A percentile compares a stretch with the other conserved stretches of the same genome.
Evolutionary conservation across 2,797 vertebrate genomes (phyloP).

Genomic region (Rhinoraja longicauda): DNA sequence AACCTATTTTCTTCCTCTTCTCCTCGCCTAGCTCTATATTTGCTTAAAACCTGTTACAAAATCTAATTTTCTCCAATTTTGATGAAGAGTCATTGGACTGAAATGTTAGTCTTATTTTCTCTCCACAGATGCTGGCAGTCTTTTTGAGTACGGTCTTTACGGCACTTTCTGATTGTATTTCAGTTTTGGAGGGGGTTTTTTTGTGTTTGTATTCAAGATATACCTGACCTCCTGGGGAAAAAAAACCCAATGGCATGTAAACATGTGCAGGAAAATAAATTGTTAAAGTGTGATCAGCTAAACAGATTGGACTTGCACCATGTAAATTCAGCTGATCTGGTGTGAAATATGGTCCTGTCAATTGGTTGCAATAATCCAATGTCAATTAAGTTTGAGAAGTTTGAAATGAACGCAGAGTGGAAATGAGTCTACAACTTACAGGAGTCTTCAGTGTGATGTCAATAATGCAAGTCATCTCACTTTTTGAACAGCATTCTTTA

Average conservation of each 20-base stretch:
- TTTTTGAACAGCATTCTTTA: not conserved
- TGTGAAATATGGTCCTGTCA: not conserved
- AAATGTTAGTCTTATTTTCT: too few species aligned
- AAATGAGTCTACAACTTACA: not conserved
- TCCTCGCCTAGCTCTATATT: too few species aligned
- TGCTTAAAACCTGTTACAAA: too few species aligned
- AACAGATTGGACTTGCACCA: not conserved
- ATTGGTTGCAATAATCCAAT: not conserved
- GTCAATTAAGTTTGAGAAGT: not conserved
- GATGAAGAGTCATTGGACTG: too few species aligned
- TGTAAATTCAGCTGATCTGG: not conserved
- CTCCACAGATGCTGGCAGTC: too few species aligned
- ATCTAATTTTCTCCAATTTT: too few species aligned
- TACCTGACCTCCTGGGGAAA: not conserved
- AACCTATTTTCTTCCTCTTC: too few species aligned
- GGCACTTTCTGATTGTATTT: too few species aligned
- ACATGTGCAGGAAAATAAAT: not conserved
- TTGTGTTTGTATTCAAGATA: not conserved
- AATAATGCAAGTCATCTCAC: not conserved
- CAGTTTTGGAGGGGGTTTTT: too few species aligned
- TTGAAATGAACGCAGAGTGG: not conserved
- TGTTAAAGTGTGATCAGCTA: not conserved
- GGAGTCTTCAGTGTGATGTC: not conserved
- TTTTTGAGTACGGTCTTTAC: too few species aligned
- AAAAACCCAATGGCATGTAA: not conserved